Base-by-base conservation (phyloP, 2,888 invertebrate species). In the Lochmaea crataegi region DNA sequence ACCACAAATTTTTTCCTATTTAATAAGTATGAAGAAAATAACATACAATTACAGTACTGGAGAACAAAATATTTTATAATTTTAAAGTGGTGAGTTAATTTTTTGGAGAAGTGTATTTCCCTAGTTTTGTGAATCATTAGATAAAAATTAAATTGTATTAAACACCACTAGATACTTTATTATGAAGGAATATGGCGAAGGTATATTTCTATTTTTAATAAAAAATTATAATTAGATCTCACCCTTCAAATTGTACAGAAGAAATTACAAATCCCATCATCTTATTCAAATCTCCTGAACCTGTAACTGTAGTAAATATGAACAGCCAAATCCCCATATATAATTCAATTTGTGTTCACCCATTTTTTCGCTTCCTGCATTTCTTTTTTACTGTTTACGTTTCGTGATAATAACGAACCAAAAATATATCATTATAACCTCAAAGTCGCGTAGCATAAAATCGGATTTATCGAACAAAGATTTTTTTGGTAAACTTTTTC, bases 391-490 rank as follows among this genome's bases (percentile, higher is more conserved):
- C 57, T 70, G 63, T 68, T 68, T 68, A 68, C 68, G 22, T 70
- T 38, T 45, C 63, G 67, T 67, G 51, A 67, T 66, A 71, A 70
- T 74, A 57, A 74, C 64, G 65, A 65, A 68, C 67, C 53, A 68
- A 72, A 72, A 72, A 65, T 66, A 69, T 69, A 72, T 72, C 70
- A 67, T 74, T 68, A 70, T 48, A 71, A 68, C 74, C 74, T 70
- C 64, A 71, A 68, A 71, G 22, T 69, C 75, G 58, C 73, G 71
- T 60, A 76, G 76, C 81, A 77, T 78, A 72, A 81, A 81, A 81
- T 79, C 78, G 75, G 77, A 77, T 77, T 79, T 76, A 74, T 73
- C 68, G 72, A 57, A 71, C 75, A 73, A 75, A 75, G 77, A 76
- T 65, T 66, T 68, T 74, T 76, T 76, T 45, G 71, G 72, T 71